A percentile compares a stretch with the other conserved stretches of the same genome.
Conservation (phyloP, 1,140 invertebrate species). For the Diuraphis noxia region DNA sequence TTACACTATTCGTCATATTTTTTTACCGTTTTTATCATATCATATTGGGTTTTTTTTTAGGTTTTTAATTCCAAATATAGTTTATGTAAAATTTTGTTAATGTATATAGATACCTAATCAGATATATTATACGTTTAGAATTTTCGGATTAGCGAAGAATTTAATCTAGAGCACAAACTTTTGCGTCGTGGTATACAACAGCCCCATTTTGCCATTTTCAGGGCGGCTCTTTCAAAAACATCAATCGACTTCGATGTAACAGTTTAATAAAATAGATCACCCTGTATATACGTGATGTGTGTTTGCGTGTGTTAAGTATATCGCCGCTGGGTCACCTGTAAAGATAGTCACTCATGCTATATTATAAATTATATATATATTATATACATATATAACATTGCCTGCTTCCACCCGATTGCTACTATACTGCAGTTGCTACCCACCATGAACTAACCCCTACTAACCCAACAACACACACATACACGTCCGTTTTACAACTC, state of each 20-base stretch:
- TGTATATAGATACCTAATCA: not conserved
- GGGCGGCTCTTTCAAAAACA: not conserved
- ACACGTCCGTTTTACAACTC: not conserved
- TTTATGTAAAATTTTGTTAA: not conserved
- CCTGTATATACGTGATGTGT: not conserved
- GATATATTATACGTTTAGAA: not conserved
- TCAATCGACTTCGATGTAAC: not conserved
- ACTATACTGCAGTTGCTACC: not conserved
- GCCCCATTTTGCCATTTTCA: not conserved
- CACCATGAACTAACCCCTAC: not conserved
- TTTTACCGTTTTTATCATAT: not conserved
- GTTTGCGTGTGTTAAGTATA: not conserved
- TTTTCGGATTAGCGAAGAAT: not conserved
- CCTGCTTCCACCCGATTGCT: not conserved
- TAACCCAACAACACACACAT: not conserved
- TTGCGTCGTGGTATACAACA: not conserved
- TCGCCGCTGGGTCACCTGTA: not conserved
- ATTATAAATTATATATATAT: not conserved
- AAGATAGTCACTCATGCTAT: not conserved
- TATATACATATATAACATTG: not conserved
- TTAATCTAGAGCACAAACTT: not conserved
- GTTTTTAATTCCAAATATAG: not conserved
- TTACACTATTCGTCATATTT: not conserved
- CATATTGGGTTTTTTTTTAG: not conserved
- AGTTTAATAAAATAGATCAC: not conserved